phyloP scores from a whole-genome alignment of 1,140 invertebrate species.

The Colletes gigas region DNA sequence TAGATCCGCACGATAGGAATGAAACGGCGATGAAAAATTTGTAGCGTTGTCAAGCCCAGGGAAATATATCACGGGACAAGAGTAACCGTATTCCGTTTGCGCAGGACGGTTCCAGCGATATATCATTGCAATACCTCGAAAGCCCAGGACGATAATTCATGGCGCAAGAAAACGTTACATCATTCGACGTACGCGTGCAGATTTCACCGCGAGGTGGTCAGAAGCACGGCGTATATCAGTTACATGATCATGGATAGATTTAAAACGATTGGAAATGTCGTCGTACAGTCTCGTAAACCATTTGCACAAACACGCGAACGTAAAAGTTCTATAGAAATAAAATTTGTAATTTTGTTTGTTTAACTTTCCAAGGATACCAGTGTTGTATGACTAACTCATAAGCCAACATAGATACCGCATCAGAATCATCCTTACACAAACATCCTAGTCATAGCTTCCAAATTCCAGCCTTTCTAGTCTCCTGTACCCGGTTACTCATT shows the following conservation, averaged over 20 bases:
- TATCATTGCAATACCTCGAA: conserved; percentile 12
- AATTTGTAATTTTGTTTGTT: too few relatives aligned
- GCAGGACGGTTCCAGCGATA: conserved; percentile 9
- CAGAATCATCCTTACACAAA: too few relatives aligned
- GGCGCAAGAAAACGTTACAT: conserved; percentile 24
- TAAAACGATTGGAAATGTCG: conserved; percentile 17
- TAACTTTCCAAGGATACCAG: too few relatives aligned
- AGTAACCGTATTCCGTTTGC: conserved; percentile 1
- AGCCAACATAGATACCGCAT: too few relatives aligned
- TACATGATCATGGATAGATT: conserved; percentile 2
- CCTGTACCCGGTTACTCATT: too few relatives aligned
- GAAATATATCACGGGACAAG: conserved; percentile 10
- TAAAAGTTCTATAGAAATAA: too few relatives aligned
- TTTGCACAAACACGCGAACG: too few relatives aligned
- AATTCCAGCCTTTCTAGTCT: too few relatives aligned
- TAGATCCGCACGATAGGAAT: background rate
- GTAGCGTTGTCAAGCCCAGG: background rate
- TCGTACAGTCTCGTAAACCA: background rate
- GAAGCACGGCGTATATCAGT: background rate
- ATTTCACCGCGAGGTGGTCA: conserved; percentile 20
- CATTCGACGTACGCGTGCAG: conserved; percentile 10
- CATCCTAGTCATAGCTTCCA: too few relatives aligned
- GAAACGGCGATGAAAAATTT: background rate
- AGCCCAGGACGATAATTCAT: conserved; percentile 20
- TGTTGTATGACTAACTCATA: too few relatives aligned